phyloP scores from a whole-genome alignment of 1,140 invertebrate genomes.

The Drosophila fuyamai region DNA sequence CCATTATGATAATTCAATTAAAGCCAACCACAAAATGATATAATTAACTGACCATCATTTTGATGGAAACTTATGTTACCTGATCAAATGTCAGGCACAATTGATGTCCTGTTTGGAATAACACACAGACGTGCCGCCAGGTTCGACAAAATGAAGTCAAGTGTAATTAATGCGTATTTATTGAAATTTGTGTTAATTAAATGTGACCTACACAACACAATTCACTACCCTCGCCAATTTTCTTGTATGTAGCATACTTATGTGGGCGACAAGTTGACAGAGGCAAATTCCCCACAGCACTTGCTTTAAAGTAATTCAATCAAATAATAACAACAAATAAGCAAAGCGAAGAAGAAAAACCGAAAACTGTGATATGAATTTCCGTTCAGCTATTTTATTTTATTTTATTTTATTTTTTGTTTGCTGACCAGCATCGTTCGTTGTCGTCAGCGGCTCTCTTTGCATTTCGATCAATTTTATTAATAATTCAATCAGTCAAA shows the following conservation, averaged over 20 bases:
- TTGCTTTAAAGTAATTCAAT: conserved; percentile 47
- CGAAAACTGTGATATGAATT: conserved; percentile 35
- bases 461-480: conserved; percentile 84
- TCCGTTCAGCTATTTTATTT: conserved; percentile 22
- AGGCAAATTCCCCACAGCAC: conserved; percentile 6
- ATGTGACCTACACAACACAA: conserved; percentile 44
- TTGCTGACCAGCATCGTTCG: conserved; percentile 64
- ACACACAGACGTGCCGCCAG: not conserved
- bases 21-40: conserved; percentile 1
- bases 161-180: conserved; percentile 76
- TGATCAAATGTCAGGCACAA: conserved; percentile 39
- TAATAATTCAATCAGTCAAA: conserved; percentile 84
- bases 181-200: conserved; percentile 77
- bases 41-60: conserved; percentile 5
- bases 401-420: conserved; percentile 33
- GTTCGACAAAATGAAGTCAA: conserved; percentile 54
- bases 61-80: conserved; percentile 6
- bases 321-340: conserved; percentile 50
- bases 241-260: conserved; percentile 14
- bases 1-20: conserved; percentile 1
- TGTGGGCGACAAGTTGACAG: conserved; percentile 3
- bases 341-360: conserved; percentile 5
- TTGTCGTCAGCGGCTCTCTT: conserved; percentile 57
- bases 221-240: not conserved
- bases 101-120: conserved; percentile 21